Conservation (phyloP, 2,888 invertebrate genomes). For the Pristionchus entomophagus region DNA sequence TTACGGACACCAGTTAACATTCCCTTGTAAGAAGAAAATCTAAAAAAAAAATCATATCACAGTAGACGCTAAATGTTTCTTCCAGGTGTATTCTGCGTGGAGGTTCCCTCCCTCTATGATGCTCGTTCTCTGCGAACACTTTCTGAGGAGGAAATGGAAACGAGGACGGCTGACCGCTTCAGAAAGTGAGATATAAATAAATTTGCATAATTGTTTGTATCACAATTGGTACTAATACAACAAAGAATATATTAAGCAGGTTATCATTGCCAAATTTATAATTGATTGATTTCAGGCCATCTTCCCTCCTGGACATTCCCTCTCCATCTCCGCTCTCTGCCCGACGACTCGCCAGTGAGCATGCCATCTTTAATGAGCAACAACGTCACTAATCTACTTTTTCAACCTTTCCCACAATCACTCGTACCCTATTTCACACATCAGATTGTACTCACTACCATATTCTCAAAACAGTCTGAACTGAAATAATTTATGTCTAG, state of each 20-base stretch:
- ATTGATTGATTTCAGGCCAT: too few species aligned
- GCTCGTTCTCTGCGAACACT: not conserved
- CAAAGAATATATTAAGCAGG: too few species aligned
- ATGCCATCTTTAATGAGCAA: not conserved
- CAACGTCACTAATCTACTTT: not conserved
- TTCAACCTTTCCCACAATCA: not conserved
- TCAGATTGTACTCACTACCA: not conserved
- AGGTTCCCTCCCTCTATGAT: conserved; percentile 33
- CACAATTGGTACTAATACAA: not conserved
- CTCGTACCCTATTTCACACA: not conserved
- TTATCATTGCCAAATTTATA: too few species aligned
- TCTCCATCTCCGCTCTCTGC: not conserved
- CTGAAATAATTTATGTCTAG: not conserved
- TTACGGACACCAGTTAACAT: too few species aligned
- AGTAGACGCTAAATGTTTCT: not conserved
- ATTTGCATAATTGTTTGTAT: not conserved
- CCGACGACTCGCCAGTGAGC: not conserved
- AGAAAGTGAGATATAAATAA: not conserved
- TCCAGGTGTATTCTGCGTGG: not conserved
- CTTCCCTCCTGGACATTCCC: not conserved
- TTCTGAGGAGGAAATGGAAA: not conserved
- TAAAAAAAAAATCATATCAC: too few species aligned
- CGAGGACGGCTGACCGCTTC: not conserved
- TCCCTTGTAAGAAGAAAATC: too few species aligned
- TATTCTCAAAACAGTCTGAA: not conserved